Conservation (phyloP, 2,888 invertebrate species). For the Meloe dianella region DNA sequence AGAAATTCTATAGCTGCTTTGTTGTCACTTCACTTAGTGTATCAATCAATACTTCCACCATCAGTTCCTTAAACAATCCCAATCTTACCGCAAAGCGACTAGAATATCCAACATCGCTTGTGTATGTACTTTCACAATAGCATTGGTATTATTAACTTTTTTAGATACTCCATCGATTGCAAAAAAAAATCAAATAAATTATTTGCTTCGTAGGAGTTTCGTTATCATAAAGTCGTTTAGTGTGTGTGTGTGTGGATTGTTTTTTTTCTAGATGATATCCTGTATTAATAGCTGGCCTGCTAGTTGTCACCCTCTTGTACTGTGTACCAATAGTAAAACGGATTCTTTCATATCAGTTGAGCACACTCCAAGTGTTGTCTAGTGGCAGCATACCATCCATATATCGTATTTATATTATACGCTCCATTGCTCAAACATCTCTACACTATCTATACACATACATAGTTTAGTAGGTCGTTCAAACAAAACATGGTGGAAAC, state of each 20-base stretch:
- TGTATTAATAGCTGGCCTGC: constrained; percentile 23
- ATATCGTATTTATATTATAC: constrained; percentile 46
- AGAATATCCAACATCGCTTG: constrained; percentile 9
- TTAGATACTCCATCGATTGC: not conserved
- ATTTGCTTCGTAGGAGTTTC: not conserved
- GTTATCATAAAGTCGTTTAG: not conserved
- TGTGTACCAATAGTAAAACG: not conserved
- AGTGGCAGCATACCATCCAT: constrained; percentile 29
- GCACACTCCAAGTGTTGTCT: constrained; percentile 34
- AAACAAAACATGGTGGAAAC: constrained; percentile 1
- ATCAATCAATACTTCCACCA: constrained; percentile 42
- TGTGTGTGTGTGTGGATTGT: not conserved
- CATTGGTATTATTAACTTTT: constrained; percentile 28
- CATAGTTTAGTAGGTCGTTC: constrained; percentile 2
- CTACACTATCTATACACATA: constrained; percentile 6
- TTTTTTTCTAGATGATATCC: constrained; percentile 23
- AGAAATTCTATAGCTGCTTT: constrained; percentile 47
- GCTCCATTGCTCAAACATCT: constrained; percentile 41
- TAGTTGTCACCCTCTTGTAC: constrained; percentile 26
- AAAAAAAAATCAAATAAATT: constrained; percentile 18
- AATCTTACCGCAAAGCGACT: constrained; percentile 37
- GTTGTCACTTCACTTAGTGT: constrained; percentile 48
- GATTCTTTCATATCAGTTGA: constrained; percentile 31
- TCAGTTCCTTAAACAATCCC: constrained; percentile 41
- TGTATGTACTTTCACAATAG: constrained; percentile 24